Conservation (phyloP, 64 coral and sea anemone genomes). For the Montipora foliosa region DNA sequence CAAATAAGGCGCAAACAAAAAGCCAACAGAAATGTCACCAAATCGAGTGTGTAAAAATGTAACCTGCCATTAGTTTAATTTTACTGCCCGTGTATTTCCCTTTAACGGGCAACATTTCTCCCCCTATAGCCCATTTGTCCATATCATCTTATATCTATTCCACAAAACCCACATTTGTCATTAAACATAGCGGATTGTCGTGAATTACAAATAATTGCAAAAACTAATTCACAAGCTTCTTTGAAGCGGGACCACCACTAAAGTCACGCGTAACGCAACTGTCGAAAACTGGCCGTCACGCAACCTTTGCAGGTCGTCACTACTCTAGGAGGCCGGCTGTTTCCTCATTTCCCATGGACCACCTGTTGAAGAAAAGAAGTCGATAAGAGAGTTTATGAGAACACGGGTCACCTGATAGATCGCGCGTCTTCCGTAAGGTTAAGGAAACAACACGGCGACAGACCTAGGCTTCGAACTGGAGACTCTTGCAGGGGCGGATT, state of each 20-base stretch:
- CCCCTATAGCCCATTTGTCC: not conserved
- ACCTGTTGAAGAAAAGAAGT: slow-evolving; percentile 1
- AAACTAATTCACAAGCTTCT: slow-evolving; percentile 8
- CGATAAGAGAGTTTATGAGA: not conserved
- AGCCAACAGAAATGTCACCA: not conserved
- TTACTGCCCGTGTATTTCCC: not conserved
- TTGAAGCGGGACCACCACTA: not conserved
- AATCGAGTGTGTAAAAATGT: not conserved
- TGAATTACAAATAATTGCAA: not conserved
- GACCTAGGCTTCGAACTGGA: too few species aligned
- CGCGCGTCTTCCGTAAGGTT: too few species aligned
- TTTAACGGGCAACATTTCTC: not conserved
- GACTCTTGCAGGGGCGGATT: too few species aligned
- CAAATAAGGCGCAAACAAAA: slow-evolving; percentile 24
- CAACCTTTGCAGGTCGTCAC: not conserved
- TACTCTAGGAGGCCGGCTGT: slow-evolving; percentile 17
- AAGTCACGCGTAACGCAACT: slow-evolving; percentile 14
- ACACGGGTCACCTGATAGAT: too few species aligned
- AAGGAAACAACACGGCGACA: too few species aligned
- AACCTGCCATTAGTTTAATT: not conserved
- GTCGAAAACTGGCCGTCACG: slow-evolving; percentile 14
- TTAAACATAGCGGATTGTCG: not conserved
- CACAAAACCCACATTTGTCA: not conserved
- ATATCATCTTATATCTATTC: not conserved
- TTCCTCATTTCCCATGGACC: slow-evolving; percentile 74